Evolutionary conservation across 2,797 vertebrate species (phyloP).

Genomic region (Crocidura indochinensis): DNA sequence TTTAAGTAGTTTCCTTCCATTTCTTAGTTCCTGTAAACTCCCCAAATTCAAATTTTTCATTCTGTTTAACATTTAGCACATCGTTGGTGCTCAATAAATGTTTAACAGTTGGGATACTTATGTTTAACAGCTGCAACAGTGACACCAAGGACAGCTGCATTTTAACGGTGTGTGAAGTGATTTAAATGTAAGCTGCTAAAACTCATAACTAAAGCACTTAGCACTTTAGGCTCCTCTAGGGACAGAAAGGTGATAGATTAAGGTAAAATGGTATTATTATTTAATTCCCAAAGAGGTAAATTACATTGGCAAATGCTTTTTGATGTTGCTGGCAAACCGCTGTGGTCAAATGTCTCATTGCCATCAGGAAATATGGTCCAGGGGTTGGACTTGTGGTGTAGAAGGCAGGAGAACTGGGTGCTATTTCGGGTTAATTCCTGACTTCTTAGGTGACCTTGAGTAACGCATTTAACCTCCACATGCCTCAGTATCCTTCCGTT

Average conservation of each 20-base stretch:
- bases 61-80: slow-evolving; percentile 61
- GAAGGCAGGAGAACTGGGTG: slow-evolving; percentile 77
- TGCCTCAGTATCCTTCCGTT: slow-evolving; percentile 73
- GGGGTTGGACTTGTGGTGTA: slow-evolving; percentile 80
- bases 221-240: slow-evolving; percentile 81
- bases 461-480: slow-evolving; percentile 73
- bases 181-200: slow-evolving; percentile 82
- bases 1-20: slow-evolving; percentile 59
- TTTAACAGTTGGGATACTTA: slow-evolving; percentile 75
- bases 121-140: slow-evolving; percentile 74
- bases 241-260: slow-evolving; percentile 85
- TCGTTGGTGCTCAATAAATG: slow-evolving; percentile 81
- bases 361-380: slow-evolving; percentile 79
- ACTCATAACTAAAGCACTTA: slow-evolving; percentile 83
- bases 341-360: slow-evolving; percentile 77
- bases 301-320: slow-evolving; percentile 82
- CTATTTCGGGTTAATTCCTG: slow-evolving; percentile 82
- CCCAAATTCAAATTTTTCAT: slow-evolving; percentile 63
- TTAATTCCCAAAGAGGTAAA: slow-evolving; percentile 86
- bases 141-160: slow-evolving; percentile 81
- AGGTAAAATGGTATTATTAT: slow-evolving; percentile 84
- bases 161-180: slow-evolving; percentile 83
- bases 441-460: slow-evolving; percentile 83
- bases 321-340: slow-evolving; percentile 82
- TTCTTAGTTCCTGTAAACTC: slow-evolving; percentile 16